Evolutionary conservation across 2,797 vertebrate genomes (phyloP).

Genomic region (Danio aesculapii): DNA sequence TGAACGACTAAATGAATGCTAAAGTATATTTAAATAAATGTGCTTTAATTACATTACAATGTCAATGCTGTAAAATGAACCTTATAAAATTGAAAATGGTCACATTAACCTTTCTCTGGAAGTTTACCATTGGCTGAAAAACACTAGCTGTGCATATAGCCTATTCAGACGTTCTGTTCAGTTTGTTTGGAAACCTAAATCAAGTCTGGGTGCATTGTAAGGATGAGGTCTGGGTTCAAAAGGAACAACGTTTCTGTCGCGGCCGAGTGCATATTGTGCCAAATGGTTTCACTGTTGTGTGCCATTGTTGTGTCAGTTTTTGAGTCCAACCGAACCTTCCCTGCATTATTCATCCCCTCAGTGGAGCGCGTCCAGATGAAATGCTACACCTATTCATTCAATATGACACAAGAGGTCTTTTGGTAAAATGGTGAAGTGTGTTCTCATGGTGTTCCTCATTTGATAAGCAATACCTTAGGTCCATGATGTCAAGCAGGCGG

Average conservation of each 20-base stretch:
- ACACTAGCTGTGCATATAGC: no score
- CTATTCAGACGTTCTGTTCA: neutral
- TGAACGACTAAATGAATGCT: no score
- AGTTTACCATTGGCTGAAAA: no score
- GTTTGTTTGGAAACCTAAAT: slow-evolving; percentile 27
- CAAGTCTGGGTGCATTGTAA: neutral
- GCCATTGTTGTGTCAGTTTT: slow-evolving; percentile 48
- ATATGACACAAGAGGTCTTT: slow-evolving; percentile 19
- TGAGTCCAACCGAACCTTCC: slow-evolving; percentile 27
- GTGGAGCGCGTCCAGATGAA: slow-evolving; percentile 46
- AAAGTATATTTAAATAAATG: no score
- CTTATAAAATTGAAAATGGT: no score
- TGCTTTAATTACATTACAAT: no score
- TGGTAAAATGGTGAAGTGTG: slow-evolving; percentile 18
- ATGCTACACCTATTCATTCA: slow-evolving; percentile 46
- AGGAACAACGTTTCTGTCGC: neutral
- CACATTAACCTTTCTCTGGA: no score
- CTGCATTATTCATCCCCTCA: slow-evolving; percentile 56
- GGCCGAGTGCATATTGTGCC: slow-evolving; percentile 11
- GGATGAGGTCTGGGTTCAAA: neutral
- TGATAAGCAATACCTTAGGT: neutral
- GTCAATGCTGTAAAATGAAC: no score
- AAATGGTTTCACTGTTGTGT: slow-evolving; percentile 22
- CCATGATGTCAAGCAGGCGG: neutral
- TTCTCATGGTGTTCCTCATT: neutral